Evolutionary conservation across 2,797 vertebrate species (phyloP).

Genomic region (Novumbra hubbsi): DNA sequence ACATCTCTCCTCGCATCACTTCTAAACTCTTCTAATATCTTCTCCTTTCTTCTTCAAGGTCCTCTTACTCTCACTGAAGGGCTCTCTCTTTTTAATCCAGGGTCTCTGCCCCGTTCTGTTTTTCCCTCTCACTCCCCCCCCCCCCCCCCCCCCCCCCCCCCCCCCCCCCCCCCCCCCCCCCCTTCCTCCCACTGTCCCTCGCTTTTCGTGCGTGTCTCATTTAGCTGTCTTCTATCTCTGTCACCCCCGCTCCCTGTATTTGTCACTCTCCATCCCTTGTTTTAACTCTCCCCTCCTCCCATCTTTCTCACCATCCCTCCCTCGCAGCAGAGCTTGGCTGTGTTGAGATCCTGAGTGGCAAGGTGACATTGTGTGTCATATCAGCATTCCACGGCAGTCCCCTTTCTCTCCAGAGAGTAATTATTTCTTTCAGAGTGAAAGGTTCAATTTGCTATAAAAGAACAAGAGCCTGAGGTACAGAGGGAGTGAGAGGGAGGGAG

Average conservation of each 20-base stretch:
- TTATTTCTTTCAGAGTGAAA: slow-evolving; percentile 87
- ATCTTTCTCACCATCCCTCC: slow-evolving; percentile 11
- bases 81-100: slow-evolving; percentile 28
- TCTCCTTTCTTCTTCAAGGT: slow-evolving; percentile 43
- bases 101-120: slow-evolving; percentile 3
- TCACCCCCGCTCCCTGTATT: slow-evolving; percentile 12
- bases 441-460: slow-evolving; percentile 91
- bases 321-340: slow-evolving; percentile 43
- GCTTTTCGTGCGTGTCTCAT: slow-evolving; percentile 35
- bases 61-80: slow-evolving; percentile 20
- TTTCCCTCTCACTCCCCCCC: slow-evolving; percentile 33
- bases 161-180: slow-evolving; percentile 30
- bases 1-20: slow-evolving; percentile 13
- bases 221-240: slow-evolving; percentile 48
- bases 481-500: slow-evolving; percentile 33
- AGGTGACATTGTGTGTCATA: slow-evolving; percentile 93
- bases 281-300: slow-evolving; percentile 18
- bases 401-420: slow-evolving; percentile 86
- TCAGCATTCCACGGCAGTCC: slow-evolving; percentile 85
- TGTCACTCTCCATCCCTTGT: slow-evolving; percentile 11
- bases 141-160: slow-evolving; percentile 18
- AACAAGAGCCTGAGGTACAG: slow-evolving; percentile 84
- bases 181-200: slow-evolving; percentile 19
- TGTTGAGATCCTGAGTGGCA: slow-evolving; percentile 78
- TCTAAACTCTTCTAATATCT: slow-evolving; percentile 35